A percentile compares a stretch with the other conserved stretches of the same genome.
These are phyloP conservation scores for Lordiphosa mommai DNA, from an alignment of 1,140 invertebrate species.

Conservation along the genomic window DNA sequence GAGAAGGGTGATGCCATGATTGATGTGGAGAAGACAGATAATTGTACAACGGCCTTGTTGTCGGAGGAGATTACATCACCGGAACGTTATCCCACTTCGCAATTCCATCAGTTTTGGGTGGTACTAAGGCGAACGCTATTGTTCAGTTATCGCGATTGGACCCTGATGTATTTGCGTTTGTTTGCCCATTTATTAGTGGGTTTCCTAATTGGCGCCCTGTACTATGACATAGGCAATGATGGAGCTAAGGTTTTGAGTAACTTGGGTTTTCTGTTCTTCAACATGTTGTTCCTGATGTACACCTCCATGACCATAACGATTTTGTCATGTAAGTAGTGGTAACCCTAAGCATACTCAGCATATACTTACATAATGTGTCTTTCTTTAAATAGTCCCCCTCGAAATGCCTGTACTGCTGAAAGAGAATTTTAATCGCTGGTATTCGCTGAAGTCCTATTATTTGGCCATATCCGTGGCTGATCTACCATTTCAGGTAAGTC, in stretches of 20 bases:
- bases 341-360: too few relatives aligned
- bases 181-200: conserved; percentile 96
- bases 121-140: conserved; percentile 88
- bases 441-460: conserved; percentile 97
- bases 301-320: conserved; percentile 99
- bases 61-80: conserved; percentile 83
- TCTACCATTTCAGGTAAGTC: conserved; percentile 94
- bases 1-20: conserved; percentile 79
- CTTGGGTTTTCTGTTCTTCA: conserved; percentile 97
- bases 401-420: conserved; percentile 97
- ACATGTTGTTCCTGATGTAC: conserved; percentile 98
- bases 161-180: conserved; percentile 94
- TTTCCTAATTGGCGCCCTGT: conserved; percentile 94
- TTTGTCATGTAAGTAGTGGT: conserved; percentile 89
- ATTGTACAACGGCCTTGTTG: conserved; percentile 84
- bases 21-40: conserved; percentile 83
- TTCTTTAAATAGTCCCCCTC: conserved; percentile 88
- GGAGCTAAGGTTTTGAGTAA: conserved; percentile 97
- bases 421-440: conserved; percentile 99
- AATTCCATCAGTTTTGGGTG: conserved; percentile 89
- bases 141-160: conserved; percentile 92
- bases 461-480: conserved; percentile 97
- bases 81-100: conserved; percentile 87
- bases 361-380: not conserved
- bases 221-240: conserved; percentile 96